Base-by-base conservation (phyloP, 1,140 invertebrate species). In the Anagrus nilaparvatae region DNA sequence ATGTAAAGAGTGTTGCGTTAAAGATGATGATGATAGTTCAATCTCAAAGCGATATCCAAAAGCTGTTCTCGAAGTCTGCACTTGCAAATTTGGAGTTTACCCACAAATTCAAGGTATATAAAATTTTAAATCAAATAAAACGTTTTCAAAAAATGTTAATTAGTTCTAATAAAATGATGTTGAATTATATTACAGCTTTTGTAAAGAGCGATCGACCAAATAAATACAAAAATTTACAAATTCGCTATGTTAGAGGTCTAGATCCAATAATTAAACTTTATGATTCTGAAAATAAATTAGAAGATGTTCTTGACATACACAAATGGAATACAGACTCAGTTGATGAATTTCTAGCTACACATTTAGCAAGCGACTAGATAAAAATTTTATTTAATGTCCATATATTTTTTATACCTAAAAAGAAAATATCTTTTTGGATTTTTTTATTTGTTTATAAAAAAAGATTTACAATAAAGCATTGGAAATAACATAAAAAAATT, bases 291-390 rank as follows among this genome's bases (percentile, higher is more conserved):
- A 83, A 82, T 19, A 82, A 84, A 58, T 73, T 90, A 12, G 77
- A 81, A 63, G 87, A 92, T 58, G 82, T 83, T 32, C 74, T 97
- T 4, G 88, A 91, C 27, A 95, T 97, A 60, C 89, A 93, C 50
- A 93, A 94, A 62, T 97, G 92, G 93, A 87, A 96, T 61, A 97
- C 92, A 5, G 92, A 97, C 58, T 87, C 90, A 9, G 83, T 96
- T 1, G 87, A 93, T 65, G 92, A 95, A 68, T 96, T 95, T 69
- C 76, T 96, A 24, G 81, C 79, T 27, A 88, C 87, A 27, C 84
- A 91, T 75, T 70, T 96, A 45, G 60, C 72, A 27, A 56, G 70
- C 32, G 69, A 72, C 41, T 60, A 45, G 39, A 32, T 41, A n/a
- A n/a, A 37, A 29, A 23, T 14, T 20, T 38, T 34, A 13, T 39